Conservation (phyloP, 53 echinoderm and acorn worm genomes). For the Apostichopus leukothele region DNA sequence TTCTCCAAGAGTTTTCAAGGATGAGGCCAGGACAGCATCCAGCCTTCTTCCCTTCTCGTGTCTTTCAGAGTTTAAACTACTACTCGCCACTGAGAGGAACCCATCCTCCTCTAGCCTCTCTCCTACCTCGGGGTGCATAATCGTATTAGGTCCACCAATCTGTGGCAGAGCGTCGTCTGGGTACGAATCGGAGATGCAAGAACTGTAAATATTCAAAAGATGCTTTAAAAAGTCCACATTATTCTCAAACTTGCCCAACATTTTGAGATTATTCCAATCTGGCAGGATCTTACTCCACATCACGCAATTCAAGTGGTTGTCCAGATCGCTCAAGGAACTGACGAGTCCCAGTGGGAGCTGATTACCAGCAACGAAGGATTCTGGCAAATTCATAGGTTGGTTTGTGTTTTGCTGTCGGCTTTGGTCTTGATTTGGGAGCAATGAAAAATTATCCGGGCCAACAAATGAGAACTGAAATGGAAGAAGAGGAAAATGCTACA, state of each 20-base stretch:
- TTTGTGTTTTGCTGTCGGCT: not conserved
- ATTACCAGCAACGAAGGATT: not conserved
- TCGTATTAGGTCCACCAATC: not conserved
- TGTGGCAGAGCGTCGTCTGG: too few species aligned
- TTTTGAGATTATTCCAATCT: slow-evolving; percentile 7
- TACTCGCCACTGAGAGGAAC: not conserved
- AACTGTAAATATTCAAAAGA: slow-evolving; percentile 5
- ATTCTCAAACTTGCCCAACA: not conserved
- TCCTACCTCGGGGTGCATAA: not conserved
- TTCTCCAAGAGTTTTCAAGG: not conserved
- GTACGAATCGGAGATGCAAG: not conserved
- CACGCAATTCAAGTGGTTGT: slow-evolving; percentile 10
- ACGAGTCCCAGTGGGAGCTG: not conserved
- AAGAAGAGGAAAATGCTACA: not conserved
- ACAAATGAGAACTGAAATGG: slow-evolving; percentile 9
- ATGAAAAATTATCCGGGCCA: not conserved
- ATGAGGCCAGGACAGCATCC: slow-evolving; percentile 19
- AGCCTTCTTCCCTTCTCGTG: slow-evolving; percentile 22
- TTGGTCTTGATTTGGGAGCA: not conserved
- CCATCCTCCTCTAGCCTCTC: not conserved
- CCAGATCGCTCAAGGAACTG: slow-evolving; percentile 1
- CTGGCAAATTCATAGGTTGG: not conserved
- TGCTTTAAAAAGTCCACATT: not conserved
- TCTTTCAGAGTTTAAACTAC: not conserved
- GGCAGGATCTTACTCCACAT: not conserved